phyloP scores from a whole-genome alignment of 2,113 vertebrate genomes.

The Dipodomys stephensi region DNA sequence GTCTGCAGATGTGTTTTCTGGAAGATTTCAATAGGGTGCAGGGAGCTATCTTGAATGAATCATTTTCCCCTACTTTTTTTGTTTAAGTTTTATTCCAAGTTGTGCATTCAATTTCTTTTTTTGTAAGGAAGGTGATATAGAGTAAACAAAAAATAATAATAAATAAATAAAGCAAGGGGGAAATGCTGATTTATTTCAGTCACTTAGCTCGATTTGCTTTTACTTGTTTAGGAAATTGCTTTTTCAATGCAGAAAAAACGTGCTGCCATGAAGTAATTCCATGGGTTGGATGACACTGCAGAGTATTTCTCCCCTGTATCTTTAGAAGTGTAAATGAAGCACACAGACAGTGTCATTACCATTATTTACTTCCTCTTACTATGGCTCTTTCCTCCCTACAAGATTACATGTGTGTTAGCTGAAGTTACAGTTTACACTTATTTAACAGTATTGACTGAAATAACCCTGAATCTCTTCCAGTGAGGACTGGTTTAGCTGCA shows the following conservation, averaged over 20 bases:
- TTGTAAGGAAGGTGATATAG: constrained; percentile 42
- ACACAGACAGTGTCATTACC: constrained; percentile 41
- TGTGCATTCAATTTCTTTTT: constrained; percentile 43
- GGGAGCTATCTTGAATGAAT: background rate
- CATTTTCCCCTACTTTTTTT: background rate
- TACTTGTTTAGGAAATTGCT: constrained; percentile 74
- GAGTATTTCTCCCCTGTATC: constrained; percentile 40
- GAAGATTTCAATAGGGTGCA: background rate
- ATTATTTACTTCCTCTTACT: constrained; percentile 82
- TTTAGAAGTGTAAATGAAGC: constrained; percentile 76
- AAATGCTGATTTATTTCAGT: constrained; percentile 67
- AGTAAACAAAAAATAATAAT: background rate
- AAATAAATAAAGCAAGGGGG: background rate
- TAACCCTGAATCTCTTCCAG: constrained; percentile 81
- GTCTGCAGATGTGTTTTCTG: too few relatives aligned
- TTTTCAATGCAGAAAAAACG: constrained; percentile 69
- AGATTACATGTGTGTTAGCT: constrained; percentile 75
- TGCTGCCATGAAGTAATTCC: constrained; percentile 63
- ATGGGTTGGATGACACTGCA: constrained; percentile 66
- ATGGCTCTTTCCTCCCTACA: constrained; percentile 66
- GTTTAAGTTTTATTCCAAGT: constrained; percentile 17
- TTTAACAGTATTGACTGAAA: constrained; percentile 86
- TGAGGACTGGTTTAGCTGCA: constrained; percentile 86
- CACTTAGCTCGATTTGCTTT: constrained; percentile 74
- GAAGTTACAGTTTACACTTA: constrained; percentile 83